Evolutionary conservation across 2,888 invertebrate genomes (phyloP).

Genomic region (Pilophorus perplexus): DNA sequence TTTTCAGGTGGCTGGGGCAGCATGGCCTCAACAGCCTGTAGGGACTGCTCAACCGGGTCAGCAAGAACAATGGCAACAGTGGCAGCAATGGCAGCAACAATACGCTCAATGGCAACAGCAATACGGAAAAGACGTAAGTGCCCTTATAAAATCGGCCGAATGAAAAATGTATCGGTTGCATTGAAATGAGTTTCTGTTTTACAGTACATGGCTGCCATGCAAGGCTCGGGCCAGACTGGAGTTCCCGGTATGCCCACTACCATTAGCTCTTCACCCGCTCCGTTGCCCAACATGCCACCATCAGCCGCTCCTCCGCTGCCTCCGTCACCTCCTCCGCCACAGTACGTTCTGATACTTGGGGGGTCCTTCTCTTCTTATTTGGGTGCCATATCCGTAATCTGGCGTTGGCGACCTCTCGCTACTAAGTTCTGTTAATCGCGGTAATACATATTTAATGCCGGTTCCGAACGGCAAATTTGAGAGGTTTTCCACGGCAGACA

Average conservation of each 20-base stretch:
- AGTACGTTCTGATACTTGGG: no score
- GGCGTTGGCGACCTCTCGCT: no score
- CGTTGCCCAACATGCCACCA: background rate
- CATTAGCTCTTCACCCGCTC: background rate
- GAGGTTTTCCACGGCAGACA: no score
- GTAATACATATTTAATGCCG: no score
- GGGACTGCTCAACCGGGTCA: slow-evolving; percentile 55
- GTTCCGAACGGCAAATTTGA: no score
- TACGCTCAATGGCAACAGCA: slow-evolving; percentile 60
- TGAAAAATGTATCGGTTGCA: background rate
- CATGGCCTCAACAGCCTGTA: slow-evolving; percentile 8
- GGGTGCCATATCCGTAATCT: no score
- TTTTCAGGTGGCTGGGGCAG: background rate
- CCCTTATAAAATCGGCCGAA: background rate
- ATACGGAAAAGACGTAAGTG: slow-evolving; percentile 66
- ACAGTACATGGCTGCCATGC: slow-evolving; percentile 44
- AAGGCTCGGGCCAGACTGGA: slow-evolving; percentile 23
- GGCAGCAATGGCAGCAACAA: slow-evolving; percentile 63
- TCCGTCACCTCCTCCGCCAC: slow-evolving; percentile 11
- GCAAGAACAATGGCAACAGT: slow-evolving; percentile 76
- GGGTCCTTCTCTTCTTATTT: no score
- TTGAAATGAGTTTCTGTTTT: slow-evolving; percentile 5
- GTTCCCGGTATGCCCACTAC: background rate
- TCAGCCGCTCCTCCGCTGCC: slow-evolving; percentile 12
- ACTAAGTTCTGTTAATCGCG: no score